Evolutionary conservation across 2,888 invertebrate genomes (phyloP), one percentile per base, ranked within the genome.

Genomic region (Isoperla grammatica): DNA sequence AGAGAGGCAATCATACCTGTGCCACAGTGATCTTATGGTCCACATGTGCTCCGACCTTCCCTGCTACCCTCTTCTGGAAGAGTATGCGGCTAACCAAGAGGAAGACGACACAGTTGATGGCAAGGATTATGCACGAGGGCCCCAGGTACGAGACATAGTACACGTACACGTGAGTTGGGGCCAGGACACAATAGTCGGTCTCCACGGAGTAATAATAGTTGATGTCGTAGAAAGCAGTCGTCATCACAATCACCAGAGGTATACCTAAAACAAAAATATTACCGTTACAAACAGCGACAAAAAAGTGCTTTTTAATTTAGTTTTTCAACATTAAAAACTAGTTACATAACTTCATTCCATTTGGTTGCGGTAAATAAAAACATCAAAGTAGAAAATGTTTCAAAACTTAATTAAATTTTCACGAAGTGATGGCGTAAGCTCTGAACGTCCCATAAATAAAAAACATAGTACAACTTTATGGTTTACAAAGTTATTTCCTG

Each of bases 81-180:
- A 73, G 66, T 1, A 73, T 72, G 45, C 68, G 64, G 6, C 69
- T 65, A 13, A 78, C 76, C 60, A 75, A 62, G 8, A 69, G 66
- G 64, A 78, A 78, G 12, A 75, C 73, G 3, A 73, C 63, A 20
- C 69, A 67, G 66, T 78, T 78, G 35, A 73, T 64, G 0, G 73
- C 57, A 6, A 78, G 66, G 29, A 77, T 71, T 5, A 73, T 35
- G 54, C 72, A 71, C 2, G 74, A 72, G 0, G 78, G 78, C 0
- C 68, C 73, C n/a, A 78, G 67, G 39, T 76, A 72, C 0, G 74
- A 66, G 1, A 68, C 64, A 65, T 76, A 77, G 66, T 76, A 77
- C 2, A 75, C 71, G 12, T 69, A 65, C 0, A 69, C 68, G 57
- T 73, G 71, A 12, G 67, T 65, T 9, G 72, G 72, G 66, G 74